Evolutionary conservation across 2,113 vertebrate species (phyloP).

Genomic region (Lanius collurio): DNA sequence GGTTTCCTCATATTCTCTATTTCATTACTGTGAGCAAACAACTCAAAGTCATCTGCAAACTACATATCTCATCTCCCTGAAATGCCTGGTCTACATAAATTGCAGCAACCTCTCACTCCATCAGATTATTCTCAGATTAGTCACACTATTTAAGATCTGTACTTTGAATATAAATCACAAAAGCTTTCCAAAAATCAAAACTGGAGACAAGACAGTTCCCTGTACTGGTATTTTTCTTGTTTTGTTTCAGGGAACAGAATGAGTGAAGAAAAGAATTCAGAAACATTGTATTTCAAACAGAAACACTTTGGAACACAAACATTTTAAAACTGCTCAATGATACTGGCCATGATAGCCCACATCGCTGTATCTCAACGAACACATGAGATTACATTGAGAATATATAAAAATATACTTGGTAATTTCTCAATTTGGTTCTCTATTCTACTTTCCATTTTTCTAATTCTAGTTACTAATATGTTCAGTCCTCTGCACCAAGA

Average conservation of each 20-base stretch:
- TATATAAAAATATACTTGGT: background rate
- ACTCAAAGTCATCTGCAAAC: background rate
- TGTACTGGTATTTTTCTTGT: background rate
- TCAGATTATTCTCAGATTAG: background rate
- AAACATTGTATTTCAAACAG: background rate
- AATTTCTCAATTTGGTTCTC: background rate
- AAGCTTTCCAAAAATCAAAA: background rate
- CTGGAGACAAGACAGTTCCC: background rate
- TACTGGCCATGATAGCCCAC: background rate
- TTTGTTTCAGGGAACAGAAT: background rate
- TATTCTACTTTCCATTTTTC: background rate
- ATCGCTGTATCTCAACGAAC: background rate
- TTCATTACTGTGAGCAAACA: constrained; percentile 22
- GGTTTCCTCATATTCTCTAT: background rate
- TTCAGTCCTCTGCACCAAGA: background rate
- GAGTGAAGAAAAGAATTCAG: background rate
- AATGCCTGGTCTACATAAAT: background rate
- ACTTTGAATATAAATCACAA: background rate
- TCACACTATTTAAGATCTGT: background rate
- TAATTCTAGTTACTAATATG: background rate
- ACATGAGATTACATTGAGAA: background rate
- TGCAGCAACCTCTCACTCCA: background rate
- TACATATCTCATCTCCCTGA: background rate
- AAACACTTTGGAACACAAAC: background rate
- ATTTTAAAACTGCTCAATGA: background rate